A percentile compares a stretch with the other conserved stretches of the same genome.
Conservation (phyloP, 2,888 invertebrate genomes). For the Bembecia ichneumoniformis region DNA sequence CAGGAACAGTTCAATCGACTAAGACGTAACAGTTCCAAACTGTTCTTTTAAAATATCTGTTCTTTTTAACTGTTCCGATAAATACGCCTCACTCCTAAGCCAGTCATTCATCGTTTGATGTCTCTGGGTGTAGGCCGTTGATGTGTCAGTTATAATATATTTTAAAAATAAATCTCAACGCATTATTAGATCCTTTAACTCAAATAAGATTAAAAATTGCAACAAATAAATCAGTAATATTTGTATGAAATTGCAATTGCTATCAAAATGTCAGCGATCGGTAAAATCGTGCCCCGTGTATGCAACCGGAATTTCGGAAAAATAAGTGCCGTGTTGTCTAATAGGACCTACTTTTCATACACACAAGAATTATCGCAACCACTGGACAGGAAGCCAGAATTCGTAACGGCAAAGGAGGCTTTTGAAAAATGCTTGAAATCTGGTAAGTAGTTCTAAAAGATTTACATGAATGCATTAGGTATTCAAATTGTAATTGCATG, state of each 20-base stretch:
- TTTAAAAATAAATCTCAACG: no score
- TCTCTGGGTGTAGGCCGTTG: no score
- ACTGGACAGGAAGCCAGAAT: conserved; percentile 79
- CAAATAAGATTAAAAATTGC: no score
- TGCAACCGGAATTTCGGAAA: conserved; percentile 43
- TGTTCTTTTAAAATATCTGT: no score
- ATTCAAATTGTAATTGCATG: neutral
- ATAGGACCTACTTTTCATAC: conserved; percentile 81
- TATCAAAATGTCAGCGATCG: conserved; percentile 42
- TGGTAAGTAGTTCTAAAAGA: conserved; percentile 68
- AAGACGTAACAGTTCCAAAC: no score
- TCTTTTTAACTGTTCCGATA: no score
- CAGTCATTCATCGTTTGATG: no score
- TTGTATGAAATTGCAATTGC: neutral
- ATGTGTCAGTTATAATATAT: no score
- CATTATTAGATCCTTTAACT: no score
- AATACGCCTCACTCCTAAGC: no score
- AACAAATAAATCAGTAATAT: neutral
- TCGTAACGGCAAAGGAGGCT: conserved; percentile 81
- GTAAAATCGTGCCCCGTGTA: conserved; percentile 47
- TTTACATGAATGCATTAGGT: neutral
- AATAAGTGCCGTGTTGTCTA: conserved; percentile 44
- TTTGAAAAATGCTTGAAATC: conserved; percentile 83
- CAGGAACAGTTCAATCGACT: no score
- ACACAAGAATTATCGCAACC: conserved; percentile 87